Evolutionary conservation across 2,113 vertebrate species (phyloP), one percentile per base, ranked within the genome.

Genomic region (Pitta sordida): DNA sequence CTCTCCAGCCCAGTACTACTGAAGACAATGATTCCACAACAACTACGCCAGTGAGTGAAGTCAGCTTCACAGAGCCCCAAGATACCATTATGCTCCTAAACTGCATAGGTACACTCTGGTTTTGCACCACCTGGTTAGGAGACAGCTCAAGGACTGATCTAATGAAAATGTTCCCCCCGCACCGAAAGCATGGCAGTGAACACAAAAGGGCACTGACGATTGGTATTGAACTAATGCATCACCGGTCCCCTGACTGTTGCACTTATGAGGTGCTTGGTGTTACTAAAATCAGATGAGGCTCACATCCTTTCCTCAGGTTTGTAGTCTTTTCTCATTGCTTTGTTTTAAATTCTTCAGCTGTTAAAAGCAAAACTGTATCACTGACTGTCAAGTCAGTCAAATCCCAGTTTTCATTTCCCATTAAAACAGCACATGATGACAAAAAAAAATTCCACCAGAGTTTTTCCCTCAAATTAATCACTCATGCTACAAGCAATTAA

Each of bases 391-490:
- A 68, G 73, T 68, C 79, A 75, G 62, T 92, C 88, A 79, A 89
- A 83, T 59, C 70, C 85, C 78, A 83, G 65, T 34, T 80, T 96
- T 95, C 58, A 39, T 44, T 78, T 79, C n/a, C 63, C 41, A 39
- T 91, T 96, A 91, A 86, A 95, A 87, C 37, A 60, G 55, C 44
- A 69, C 19, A 49, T 2, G 1, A 56, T 58, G 65, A 87, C 65
- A 82, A 76, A 62, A 91, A 96, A 49, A 77, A 88, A 94, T 13
- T 53, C 55, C 62, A 90, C 49, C 60, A 69, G 76, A 92, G 55
- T n/a, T 82, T 65, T 68, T 36, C 63, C 69, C 49, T 95, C 85
- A 90, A 86, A 92, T 93, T 90, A 90, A 83, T 73, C 90, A 91
- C 82, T 90, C 59, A 70, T 4, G 2, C 79, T 58, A 43, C 41